These are phyloP conservation scores for Zelostemma sp. DNA, from an alignment of 1,140 invertebrate genomes.

Conservation along the genomic window DNA sequence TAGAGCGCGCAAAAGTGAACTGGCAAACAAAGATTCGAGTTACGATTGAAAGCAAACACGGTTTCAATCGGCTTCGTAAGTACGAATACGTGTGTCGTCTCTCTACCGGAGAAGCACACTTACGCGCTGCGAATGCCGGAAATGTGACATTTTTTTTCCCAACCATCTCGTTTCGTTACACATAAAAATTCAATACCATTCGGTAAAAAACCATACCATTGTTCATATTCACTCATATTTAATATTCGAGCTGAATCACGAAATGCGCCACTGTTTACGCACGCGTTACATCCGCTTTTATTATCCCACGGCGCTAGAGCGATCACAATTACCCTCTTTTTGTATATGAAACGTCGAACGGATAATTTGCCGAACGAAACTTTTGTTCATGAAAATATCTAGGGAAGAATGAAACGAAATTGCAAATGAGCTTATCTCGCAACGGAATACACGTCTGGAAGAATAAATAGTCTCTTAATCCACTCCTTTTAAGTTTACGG, in stretches of 20 bases:
- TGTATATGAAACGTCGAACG: no score
- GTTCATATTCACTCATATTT: conserved; percentile 51
- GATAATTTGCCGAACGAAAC: conserved; percentile 1
- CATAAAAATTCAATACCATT: no score
- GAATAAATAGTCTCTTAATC: conserved; percentile 52
- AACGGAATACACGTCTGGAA: conserved; percentile 35
- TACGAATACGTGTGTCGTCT: no score
- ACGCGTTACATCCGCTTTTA: conserved; percentile 59
- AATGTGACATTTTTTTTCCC: no score
- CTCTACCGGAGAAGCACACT: no score
- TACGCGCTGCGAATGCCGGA: no score
- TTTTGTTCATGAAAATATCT: conserved; percentile 21
- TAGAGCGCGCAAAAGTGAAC: no score
- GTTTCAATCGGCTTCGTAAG: no score
- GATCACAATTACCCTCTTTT: conserved; percentile 32
- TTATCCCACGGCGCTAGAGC: conserved; percentile 53
- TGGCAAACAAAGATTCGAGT: no score
- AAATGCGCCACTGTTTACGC: conserved; percentile 49
- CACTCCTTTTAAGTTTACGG: conserved; percentile 52
- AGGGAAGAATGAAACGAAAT: conserved; percentile 13
- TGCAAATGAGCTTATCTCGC: conserved; percentile 35
- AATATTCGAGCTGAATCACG: conserved; percentile 52
- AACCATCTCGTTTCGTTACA: no score
- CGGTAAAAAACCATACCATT: no score
- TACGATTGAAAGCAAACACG: no score